A percentile compares a stretch with the other conserved stretches of the same genome.
These are phyloP conservation scores for Siderastrea siderea DNA, from an alignment of 92 coral and sea anemone genomes.

Conservation along the genomic window DNA sequence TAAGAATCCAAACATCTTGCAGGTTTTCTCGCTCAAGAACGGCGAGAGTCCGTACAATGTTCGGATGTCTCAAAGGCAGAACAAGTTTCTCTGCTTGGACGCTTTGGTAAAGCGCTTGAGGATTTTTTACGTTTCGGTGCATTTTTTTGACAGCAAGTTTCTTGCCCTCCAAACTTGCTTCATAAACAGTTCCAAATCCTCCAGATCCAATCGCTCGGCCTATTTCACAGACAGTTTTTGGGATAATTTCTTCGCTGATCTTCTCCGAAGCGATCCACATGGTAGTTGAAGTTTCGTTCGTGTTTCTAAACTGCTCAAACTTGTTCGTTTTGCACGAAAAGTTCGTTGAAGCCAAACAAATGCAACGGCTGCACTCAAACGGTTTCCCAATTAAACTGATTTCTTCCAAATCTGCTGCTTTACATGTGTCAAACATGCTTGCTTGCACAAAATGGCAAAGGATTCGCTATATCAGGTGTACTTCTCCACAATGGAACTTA, in stretches of 20 bases:
- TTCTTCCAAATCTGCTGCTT: slow-evolving; percentile 46
- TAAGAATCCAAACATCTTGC: slow-evolving; percentile 76
- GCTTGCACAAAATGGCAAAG: slow-evolving; percentile 2
- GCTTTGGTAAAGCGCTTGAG: slow-evolving; percentile 80
- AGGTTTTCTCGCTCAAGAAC: slow-evolving; percentile 79
- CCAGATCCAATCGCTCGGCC: slow-evolving; percentile 88
- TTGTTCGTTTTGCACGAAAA: slow-evolving; percentile 72
- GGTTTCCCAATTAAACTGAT: slow-evolving; percentile 31
- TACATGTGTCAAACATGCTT: slow-evolving; percentile 37
- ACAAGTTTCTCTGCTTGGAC: slow-evolving; percentile 84
- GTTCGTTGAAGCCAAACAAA: slow-evolving; percentile 43
- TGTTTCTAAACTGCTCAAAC: slow-evolving; percentile 46
- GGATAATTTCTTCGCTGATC: slow-evolving; percentile 20
- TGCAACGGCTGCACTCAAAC: slow-evolving; percentile 48
- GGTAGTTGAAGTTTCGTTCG: slow-evolving; percentile 27
- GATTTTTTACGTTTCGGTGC: slow-evolving; percentile 75
- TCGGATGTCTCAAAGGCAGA: slow-evolving; percentile 79
- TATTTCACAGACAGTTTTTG: slow-evolving; percentile 40
- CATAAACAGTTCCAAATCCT: slow-evolving; percentile 93
- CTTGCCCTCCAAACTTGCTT: slow-evolving; percentile 74
- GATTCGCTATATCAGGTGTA: not conserved
- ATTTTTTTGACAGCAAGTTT: slow-evolving; percentile 88
- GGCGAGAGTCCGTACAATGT: slow-evolving; percentile 87
- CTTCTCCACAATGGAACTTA: not conserved
- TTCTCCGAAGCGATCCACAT: slow-evolving; percentile 21